A percentile compares a stretch with the other conserved stretches of the same genome.
phyloP scores from a whole-genome alignment of 2,888 invertebrate species.

The Halocaridina rubra region DNA sequence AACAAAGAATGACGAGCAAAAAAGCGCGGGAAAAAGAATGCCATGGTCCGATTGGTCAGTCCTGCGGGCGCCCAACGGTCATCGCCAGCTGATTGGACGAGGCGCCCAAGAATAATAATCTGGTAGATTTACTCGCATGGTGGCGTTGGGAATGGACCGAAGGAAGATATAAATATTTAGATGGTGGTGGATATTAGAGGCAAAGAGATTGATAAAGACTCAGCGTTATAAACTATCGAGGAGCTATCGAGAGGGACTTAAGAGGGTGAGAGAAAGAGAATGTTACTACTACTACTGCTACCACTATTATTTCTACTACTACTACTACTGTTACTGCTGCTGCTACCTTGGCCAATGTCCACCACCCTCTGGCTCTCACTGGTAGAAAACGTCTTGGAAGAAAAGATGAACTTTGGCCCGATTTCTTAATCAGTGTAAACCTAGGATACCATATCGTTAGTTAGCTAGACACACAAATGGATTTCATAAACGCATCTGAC shows the following conservation, averaged over 20 bases:
- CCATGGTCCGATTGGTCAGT: slow-evolving; percentile 55
- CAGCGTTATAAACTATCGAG: slow-evolving; percentile 52
- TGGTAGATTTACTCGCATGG: slow-evolving; percentile 57
- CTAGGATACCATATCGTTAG: too few species aligned
- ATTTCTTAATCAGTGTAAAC: too few species aligned
- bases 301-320: neutral
- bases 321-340: neutral
- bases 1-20: slow-evolving; percentile 61
- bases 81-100: slow-evolving; percentile 59
- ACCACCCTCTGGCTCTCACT: too few species aligned
- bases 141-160: slow-evolving; percentile 46
- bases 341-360: too few species aligned
- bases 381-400: too few species aligned
- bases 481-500: too few species aligned
- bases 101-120: slow-evolving; percentile 56
- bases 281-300: neutral
- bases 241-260: slow-evolving; percentile 53
- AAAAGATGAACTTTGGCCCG: too few species aligned
- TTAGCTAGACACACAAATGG: too few species aligned
- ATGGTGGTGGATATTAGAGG: slow-evolving; percentile 56
- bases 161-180: slow-evolving; percentile 55
- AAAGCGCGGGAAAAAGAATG: slow-evolving; percentile 57
- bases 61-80: slow-evolving; percentile 51
- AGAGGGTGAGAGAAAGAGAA: slow-evolving; percentile 41
- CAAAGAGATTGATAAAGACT: slow-evolving; percentile 57